Evolutionary conservation across 2,888 invertebrate species (phyloP).

Genomic region (Xestobium rufovillosum): DNA sequence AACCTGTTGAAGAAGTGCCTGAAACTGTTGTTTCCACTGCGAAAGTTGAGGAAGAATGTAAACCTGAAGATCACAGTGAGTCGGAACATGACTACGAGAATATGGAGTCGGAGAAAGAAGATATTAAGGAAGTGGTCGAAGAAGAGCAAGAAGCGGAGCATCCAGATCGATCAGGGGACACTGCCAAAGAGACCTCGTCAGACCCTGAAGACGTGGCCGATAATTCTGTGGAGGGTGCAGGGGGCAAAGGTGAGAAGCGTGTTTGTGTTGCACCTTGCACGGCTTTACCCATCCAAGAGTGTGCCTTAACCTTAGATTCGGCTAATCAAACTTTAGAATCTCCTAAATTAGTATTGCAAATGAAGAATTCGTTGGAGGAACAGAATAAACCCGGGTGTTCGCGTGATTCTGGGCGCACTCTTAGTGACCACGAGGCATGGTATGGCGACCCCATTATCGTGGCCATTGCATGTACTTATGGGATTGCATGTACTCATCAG

Average conservation of each 20-base stretch:
- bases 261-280: constrained; percentile 28
- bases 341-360: constrained; percentile 37
- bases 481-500: constrained; percentile 62
- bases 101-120: constrained; percentile 32
- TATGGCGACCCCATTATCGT: constrained; percentile 56
- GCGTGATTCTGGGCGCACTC: constrained; percentile 26
- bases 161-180: constrained; percentile 29
- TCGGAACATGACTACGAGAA: constrained; percentile 40
- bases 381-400: constrained; percentile 12
- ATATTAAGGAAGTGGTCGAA: constrained; percentile 19
- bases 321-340: too few relatives aligned
- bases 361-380: constrained; percentile 21
- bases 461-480: constrained; percentile 71
- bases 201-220: too few relatives aligned
- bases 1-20: constrained; percentile 21
- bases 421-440: constrained; percentile 42
- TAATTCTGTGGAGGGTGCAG: too few relatives aligned
- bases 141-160: constrained; percentile 20
- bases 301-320: constrained; percentile 25
- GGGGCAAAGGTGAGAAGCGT: constrained; percentile 39
- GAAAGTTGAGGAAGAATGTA: constrained; percentile 18
- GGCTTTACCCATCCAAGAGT: constrained; percentile 30
- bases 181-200: too few relatives aligned
- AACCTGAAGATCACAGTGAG: constrained; percentile 20
- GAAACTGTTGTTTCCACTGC: constrained; percentile 31